Evolutionary conservation across 2,113 vertebrate genomes (phyloP).

Genomic region (Chaetodon auriga): DNA sequence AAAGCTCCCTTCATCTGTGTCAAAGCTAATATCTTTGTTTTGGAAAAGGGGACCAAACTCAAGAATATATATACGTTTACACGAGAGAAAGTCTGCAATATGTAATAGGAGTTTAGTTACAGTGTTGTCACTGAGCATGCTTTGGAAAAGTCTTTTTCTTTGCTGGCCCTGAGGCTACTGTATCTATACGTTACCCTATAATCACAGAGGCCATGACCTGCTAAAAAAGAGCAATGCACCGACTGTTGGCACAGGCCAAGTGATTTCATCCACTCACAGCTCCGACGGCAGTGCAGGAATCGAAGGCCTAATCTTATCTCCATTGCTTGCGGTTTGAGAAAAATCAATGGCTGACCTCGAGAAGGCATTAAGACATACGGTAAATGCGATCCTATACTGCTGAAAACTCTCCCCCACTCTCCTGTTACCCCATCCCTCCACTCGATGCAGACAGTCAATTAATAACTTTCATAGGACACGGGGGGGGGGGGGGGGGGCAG

Average conservation of each 20-base stretch:
- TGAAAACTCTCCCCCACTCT: constrained; percentile 75
- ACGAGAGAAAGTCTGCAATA: constrained; percentile 25
- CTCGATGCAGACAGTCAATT: constrained; percentile 65
- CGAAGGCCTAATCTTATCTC: constrained; percentile 85
- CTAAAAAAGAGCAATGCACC: constrained; percentile 58
- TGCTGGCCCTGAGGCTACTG: constrained; percentile 14
- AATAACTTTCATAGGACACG: constrained; percentile 60
- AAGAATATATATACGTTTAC: constrained; percentile 53
- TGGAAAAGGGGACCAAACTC: constrained; percentile 63
- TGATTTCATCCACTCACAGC: constrained; percentile 82
- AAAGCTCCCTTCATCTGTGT: constrained; percentile 67
- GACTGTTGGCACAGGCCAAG: constrained; percentile 50
- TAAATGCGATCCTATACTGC: constrained; percentile 80
- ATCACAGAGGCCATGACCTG: constrained; percentile 65
- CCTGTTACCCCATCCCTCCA: constrained; percentile 70
- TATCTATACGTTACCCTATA: constrained; percentile 50
- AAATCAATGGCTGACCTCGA: constrained; percentile 85
- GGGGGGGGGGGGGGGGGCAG: not conserved
- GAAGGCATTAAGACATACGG: constrained; percentile 83
- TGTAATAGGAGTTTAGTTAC: constrained; percentile 24
- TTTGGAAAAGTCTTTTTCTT: not conserved
- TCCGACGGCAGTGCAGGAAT: constrained; percentile 74
- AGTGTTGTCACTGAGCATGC: constrained; percentile 12
- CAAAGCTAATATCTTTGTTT: constrained; percentile 75
- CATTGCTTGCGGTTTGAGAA: constrained; percentile 78